phyloP scores from a whole-genome alignment of 2,888 invertebrate genomes.

The Aphidius colemani region DNA sequence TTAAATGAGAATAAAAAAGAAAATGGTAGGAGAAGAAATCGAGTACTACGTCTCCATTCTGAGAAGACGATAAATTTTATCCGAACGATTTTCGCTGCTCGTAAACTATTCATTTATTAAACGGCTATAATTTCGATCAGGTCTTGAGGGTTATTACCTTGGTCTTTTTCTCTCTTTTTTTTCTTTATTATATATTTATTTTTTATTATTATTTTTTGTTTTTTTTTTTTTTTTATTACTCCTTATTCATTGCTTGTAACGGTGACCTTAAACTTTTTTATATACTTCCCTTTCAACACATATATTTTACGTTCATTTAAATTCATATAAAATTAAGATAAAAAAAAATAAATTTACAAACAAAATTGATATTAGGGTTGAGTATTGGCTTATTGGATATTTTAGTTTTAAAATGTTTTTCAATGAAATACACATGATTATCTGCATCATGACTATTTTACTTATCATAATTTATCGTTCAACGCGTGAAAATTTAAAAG shows the following conservation, averaged over 20 bases:
- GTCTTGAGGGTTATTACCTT: constrained; percentile 56
- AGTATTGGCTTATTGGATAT: too few species aligned
- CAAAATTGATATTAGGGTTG: too few species aligned
- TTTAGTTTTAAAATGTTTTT: too few species aligned
- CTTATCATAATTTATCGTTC: constrained; percentile 17
- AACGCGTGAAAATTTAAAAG: constrained; percentile 12
- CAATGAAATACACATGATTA: neutral
- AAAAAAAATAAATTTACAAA: too few species aligned
- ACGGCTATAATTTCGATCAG: constrained; percentile 59
- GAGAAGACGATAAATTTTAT: constrained; percentile 52
- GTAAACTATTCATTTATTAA: constrained; percentile 60
- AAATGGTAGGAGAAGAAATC: constrained; percentile 8
- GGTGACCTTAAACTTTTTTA: neutral
- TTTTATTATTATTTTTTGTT: neutral
- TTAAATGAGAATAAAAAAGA: neutral
- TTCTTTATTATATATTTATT: constrained; percentile 5
- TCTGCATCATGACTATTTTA: constrained; percentile 12
- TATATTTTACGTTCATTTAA: constrained; percentile 11
- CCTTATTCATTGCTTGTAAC: too few species aligned
- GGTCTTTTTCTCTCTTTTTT: constrained; percentile 6
- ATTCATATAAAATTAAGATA: neutral
- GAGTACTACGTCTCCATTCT: constrained; percentile 40
- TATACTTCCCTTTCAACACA: constrained; percentile 11
- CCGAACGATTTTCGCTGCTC: constrained; percentile 58
- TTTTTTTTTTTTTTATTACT: too few species aligned